Evolutionary conservation across 2,113 vertebrate species (phyloP).

Genomic region (Oreochromis spilurus): DNA sequence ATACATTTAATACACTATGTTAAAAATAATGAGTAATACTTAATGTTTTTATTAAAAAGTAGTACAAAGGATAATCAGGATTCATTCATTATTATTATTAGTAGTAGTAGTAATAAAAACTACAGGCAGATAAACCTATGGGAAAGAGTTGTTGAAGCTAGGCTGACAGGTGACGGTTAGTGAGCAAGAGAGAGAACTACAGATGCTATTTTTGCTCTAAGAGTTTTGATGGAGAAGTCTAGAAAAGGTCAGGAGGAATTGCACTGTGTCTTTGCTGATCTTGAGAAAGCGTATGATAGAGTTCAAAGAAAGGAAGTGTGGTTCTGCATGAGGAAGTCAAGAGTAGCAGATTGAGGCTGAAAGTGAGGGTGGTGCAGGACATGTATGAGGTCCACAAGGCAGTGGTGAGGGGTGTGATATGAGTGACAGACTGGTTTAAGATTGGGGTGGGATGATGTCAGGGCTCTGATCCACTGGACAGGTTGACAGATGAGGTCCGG

Average conservation of each 20-base stretch:
- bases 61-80: not conserved
- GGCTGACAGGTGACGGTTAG: not conserved
- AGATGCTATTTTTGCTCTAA: not conserved
- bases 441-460: not conserved
- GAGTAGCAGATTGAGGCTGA: not conserved
- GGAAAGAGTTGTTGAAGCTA: not conserved
- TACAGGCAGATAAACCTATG: not conserved
- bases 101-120: rapidly evolving
- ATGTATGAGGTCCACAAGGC: not conserved
- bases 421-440: not conserved
- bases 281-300: not conserved
- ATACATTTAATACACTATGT: not conserved
- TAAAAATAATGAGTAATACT: not conserved
- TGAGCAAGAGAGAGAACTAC: not conserved
- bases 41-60: not conserved
- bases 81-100: rapidly evolving
- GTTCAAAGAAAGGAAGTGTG: not conserved
- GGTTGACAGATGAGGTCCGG: not conserved
- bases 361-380: not conserved
- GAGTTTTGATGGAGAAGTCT: not conserved
- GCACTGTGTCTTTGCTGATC: not conserved
- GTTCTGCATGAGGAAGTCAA: not conserved
- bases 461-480: not conserved
- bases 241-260: not conserved
- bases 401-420: not conserved